Evolutionary conservation across 2,113 vertebrate genomes (phyloP), one percentile per base, ranked within the genome.

Genomic region (Melozone crissalis): DNA sequence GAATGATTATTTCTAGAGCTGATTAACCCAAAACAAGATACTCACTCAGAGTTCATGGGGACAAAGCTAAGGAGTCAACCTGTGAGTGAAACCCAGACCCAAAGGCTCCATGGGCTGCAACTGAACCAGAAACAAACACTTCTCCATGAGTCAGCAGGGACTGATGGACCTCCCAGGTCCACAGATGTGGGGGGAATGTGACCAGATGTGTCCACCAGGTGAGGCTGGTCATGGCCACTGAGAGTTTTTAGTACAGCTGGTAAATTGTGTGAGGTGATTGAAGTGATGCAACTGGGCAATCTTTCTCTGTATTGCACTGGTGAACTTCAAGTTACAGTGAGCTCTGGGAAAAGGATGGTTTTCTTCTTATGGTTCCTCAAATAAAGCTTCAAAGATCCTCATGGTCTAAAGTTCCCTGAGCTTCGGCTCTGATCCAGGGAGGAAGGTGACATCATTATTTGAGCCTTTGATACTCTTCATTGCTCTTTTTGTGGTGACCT

Each of bases 111-210:
- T 0, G 4, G 2, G 0, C 30, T 62, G 0, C 2, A 66, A 10
- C 9, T 3, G 1, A 66, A 0, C 5, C 3, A 59, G 2, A 76
- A 0, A 15, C 15, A 13, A 61, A 0, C 10, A 28, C 0, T 0
- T 28, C 4, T 22, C 31, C 1, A 8, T 11, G 23, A 23, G 3
- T n/a, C 7, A 76, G 22, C n/a, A 84, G 1, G 5, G 9, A 18
- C 1, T 24, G 0, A 6, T 17, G 0, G 1, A 4, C 23, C 33
- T 87, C 33, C 30, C 30, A 24, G 35, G 8, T 26, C 13, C 26
- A 87, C 26, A 78, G 27, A 5, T 52, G 14, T 72, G 79, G 33
- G 43, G n/a, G 74, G 12, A 77, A 59, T 47, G 47, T 47, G 47
- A 23, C 47, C 47, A 47, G 47, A 47, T 47, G 22, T 23, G 22